A percentile compares a stretch with the other conserved stretches of the same genome.
Evolutionary conservation across 2,113 vertebrate genomes (phyloP).

Genomic region (Cinclus cinclus): DNA sequence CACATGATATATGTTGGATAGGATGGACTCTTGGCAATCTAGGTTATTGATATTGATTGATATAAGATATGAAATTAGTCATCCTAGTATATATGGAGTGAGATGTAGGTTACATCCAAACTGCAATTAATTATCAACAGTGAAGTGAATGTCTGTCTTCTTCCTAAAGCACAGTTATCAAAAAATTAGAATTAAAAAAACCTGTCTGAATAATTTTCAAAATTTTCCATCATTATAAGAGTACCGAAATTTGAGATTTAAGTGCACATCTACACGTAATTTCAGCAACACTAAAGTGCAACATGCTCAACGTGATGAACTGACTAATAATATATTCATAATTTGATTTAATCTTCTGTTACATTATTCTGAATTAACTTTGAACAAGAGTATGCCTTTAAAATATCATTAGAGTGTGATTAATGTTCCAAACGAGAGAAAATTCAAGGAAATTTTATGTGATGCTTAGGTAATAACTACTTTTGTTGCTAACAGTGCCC

Average conservation of each 20-base stretch:
- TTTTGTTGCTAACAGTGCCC: background rate
- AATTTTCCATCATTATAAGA: background rate
- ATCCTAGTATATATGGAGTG: background rate
- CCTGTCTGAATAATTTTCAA: background rate
- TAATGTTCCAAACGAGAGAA: background rate
- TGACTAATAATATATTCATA: background rate
- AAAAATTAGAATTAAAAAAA: background rate
- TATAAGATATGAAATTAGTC: background rate
- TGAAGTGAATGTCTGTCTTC: background rate
- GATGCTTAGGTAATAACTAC: background rate
- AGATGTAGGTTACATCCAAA: background rate
- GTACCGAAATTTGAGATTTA: background rate
- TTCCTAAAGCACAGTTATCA: background rate
- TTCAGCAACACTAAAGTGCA: background rate
- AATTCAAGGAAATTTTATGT: background rate
- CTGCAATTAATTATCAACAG: background rate
- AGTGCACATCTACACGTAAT: background rate
- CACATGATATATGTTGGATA: background rate
- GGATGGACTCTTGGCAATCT: background rate
- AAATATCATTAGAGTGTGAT: background rate
- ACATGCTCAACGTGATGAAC: background rate
- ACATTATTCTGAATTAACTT: background rate
- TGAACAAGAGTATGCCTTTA: background rate
- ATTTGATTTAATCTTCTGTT: constrained; percentile 4
- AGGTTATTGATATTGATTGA: background rate